A percentile compares a stretch with the other conserved stretches of the same genome.
These are phyloP conservation scores for Mimachlamys varia DNA, from an alignment of 2,888 invertebrate genomes.

Conservation along the genomic window DNA sequence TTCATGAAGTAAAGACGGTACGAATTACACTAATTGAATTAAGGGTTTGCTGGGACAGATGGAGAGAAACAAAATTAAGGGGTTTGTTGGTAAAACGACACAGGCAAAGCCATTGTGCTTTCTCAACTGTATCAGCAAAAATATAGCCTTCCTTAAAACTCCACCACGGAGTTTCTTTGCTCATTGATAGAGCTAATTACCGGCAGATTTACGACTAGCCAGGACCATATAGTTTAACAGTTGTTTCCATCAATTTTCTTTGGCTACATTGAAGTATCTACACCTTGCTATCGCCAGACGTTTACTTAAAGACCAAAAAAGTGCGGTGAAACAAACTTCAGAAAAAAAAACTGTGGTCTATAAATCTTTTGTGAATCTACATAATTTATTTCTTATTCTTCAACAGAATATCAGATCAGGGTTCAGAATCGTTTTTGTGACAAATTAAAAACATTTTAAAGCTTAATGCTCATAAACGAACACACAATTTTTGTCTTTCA, in stretches of 20 bases:
- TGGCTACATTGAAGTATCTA: background rate
- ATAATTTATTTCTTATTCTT: no score
- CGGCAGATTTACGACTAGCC: conserved; percentile 47
- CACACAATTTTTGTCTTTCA: no score
- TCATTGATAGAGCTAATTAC: conserved; percentile 48
- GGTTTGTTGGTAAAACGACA: conserved; percentile 35
- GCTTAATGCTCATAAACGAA: no score
- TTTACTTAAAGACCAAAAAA: background rate
- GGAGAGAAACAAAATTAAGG: conserved; percentile 38
- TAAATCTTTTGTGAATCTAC: no score
- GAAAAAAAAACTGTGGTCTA: no score
- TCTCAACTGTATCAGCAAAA: conserved; percentile 43
- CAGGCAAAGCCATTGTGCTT: background rate
- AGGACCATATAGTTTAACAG: conserved; percentile 37
- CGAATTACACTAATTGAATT: conserved; percentile 53
- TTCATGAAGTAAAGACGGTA: conserved; percentile 44
- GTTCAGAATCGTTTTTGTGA: no score
- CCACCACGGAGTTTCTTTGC: conserved; percentile 39
- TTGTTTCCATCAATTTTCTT: conserved; percentile 28
- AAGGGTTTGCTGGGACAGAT: conserved; percentile 46
- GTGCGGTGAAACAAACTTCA: background rate
- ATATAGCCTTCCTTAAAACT: conserved; percentile 32
- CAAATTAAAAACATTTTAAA: no score
- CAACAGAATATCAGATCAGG: no score
- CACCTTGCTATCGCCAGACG: background rate